These are phyloP conservation scores for Sylvia borin DNA, from an alignment of 2,797 vertebrate species.

Conservation along the genomic window DNA sequence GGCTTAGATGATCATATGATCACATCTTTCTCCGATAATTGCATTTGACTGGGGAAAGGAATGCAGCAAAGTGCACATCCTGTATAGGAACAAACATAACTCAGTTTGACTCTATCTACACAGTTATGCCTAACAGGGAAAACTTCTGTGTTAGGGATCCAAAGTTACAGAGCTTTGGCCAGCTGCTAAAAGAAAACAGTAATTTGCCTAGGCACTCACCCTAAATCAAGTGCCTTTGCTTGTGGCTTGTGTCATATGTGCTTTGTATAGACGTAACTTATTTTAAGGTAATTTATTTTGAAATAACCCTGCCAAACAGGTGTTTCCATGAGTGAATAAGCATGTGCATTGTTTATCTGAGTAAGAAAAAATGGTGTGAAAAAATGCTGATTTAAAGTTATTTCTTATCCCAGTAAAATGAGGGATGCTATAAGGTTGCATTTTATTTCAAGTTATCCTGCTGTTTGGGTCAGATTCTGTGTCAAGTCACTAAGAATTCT, in stretches of 20 bases:
- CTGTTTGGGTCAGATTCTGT: neutral
- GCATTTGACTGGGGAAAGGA: neutral
- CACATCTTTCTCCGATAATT: neutral
- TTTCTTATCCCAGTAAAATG: neutral
- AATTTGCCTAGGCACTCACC: neutral
- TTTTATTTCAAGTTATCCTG: neutral
- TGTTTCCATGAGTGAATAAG: neutral
- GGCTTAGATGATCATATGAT: neutral
- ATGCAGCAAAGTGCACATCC: rapidly evolving
- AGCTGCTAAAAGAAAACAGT: neutral
- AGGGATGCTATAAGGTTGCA: neutral
- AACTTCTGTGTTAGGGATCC: neutral
- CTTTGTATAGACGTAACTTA: neutral
- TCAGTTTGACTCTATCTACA: neutral
- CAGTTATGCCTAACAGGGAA: neutral
- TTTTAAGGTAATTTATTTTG: neutral
- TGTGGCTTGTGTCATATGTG: neutral
- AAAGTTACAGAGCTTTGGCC: neutral
- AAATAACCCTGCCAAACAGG: neutral
- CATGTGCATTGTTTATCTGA: neutral
- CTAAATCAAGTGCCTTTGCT: neutral
- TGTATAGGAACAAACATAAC: neutral
- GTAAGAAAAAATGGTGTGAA: neutral
- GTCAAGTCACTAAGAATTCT: slow-evolving; percentile 28
- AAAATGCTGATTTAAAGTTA: neutral